Conservation (phyloP, 2,113 vertebrate genomes). For the Henicopernis longicauda region DNA sequence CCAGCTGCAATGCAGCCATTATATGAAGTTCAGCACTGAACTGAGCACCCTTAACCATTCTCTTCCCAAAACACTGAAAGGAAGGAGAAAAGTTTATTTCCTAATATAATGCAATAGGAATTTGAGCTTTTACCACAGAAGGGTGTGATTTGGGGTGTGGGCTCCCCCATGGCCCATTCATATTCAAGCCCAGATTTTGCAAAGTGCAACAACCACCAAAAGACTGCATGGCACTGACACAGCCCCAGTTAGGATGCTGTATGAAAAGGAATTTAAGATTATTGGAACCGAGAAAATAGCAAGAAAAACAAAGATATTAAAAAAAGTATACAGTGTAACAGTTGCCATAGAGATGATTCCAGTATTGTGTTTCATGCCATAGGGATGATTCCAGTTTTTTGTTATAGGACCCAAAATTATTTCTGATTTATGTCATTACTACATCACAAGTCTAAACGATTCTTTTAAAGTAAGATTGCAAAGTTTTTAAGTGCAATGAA, state of each 20-base stretch:
- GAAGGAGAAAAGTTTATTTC: not conserved
- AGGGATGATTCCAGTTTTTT: not conserved
- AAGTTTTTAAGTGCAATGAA: not conserved
- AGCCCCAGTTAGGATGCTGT: not conserved
- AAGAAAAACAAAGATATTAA: not conserved
- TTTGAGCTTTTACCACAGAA: not conserved
- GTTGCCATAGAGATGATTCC: not conserved
- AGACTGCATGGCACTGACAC: not conserved
- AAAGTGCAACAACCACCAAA: not conserved
- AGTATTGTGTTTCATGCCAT: not conserved
- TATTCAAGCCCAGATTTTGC: not conserved
- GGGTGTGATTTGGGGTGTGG: not conserved
- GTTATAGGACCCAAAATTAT: not conserved
- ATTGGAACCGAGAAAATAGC: not conserved
- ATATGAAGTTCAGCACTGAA: not conserved
- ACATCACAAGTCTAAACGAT: not conserved
- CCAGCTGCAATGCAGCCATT: not conserved
- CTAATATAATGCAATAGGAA: not conserved
- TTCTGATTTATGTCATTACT: not conserved
- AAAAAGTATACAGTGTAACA: not conserved
- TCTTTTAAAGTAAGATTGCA: not conserved
- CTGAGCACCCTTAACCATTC: not conserved
- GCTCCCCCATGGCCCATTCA: fast-evolving
- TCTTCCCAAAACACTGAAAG: not conserved
- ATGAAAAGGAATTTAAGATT: not conserved